Base-by-base conservation (phyloP, 2,113 vertebrate genomes). In the Sinocyclocheilus maitianheensis region DNA sequence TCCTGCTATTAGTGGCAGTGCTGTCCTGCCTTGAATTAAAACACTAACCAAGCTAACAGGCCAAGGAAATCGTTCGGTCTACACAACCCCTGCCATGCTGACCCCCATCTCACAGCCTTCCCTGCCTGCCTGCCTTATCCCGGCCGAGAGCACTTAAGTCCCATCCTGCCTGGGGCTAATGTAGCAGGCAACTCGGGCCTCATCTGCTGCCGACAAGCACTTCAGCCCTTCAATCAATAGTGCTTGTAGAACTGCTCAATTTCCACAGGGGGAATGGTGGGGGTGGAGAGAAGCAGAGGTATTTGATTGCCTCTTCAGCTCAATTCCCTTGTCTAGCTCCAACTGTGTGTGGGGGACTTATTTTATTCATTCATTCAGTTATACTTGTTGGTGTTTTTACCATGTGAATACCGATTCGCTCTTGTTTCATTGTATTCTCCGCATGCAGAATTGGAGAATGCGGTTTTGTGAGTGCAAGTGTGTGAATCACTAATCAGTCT, bases 301-400 rank as follows among this genome's bases (percentile, higher is more conserved):
- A 93, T 94, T 93, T 93, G 94, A 95, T 95, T 95, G 94, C 94
- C 92, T 95, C 92, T 93, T 93, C 94, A 90, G 90, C 92, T 93
- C 93, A 91, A 92, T 92, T 92, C 92, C 75, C 83, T 90, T 92
- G 92, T 93, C 92, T 94, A 90, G 89, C 83, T 85, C 85, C 87
- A 87, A 88, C 89, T 87, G 88, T 82, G 77, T 72, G 87, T 86
- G 85, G 85, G 86, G 14, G 77, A 62, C 26, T 82, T 71, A 53
- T 71, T 84, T 67, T 81, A 84, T 87, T 81, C 72, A 67, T 86
- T 79, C 24, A 37, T 69, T 67, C 82, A 34, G 14, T 83, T 87
- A 77, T 37, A 20, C 46, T 83, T 72, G 69, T 77, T 83, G 83
- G 8, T 53, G 78, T 75, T 79, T 58, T 24, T 76, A 72, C 51